A percentile compares a stretch with the other conserved stretches of the same genome.
Conservation (phyloP, 2,888 invertebrate genomes). For the Bombyx huttoni region DNA sequence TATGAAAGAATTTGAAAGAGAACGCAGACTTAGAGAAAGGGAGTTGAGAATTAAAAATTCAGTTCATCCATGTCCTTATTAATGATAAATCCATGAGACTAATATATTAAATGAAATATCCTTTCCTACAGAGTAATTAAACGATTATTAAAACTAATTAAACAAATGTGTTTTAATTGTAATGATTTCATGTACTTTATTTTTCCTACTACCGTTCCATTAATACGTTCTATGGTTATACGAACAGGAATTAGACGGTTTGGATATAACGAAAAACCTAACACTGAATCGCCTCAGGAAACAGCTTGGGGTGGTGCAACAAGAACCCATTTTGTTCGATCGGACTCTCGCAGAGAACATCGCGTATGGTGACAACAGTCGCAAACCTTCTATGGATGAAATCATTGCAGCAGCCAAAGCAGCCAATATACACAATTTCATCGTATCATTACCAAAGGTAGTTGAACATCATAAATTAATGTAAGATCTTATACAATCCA, state of each 20-base stretch:
- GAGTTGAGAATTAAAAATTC: conserved; percentile 28
- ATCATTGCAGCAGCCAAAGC: conserved; percentile 81
- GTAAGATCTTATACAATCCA: not conserved
- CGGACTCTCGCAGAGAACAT: conserved; percentile 88
- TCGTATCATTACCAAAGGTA: conserved; percentile 79
- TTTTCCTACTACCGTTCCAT: no score
- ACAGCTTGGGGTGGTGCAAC: conserved; percentile 86
- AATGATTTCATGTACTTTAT: no score
- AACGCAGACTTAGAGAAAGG: conserved; percentile 37
- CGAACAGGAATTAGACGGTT: conserved; percentile 62
- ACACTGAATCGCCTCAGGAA: conserved; percentile 78
- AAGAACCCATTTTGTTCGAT: conserved; percentile 89
- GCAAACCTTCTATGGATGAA: conserved; percentile 78
- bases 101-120: no score
- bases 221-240: not conserved
- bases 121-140: no score
- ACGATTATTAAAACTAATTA: no score
- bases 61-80: not conserved
- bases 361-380: conserved; percentile 85
- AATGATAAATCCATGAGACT: not conserved
- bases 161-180: no score
- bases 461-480: conserved; percentile 1
- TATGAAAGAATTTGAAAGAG: conserved; percentile 58
- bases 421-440: conserved; percentile 87
- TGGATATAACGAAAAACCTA: conserved; percentile 69